These are phyloP conservation scores for Osmoderma eremita DNA, from an alignment of 2,888 invertebrate genomes.

Conservation along the genomic window DNA sequence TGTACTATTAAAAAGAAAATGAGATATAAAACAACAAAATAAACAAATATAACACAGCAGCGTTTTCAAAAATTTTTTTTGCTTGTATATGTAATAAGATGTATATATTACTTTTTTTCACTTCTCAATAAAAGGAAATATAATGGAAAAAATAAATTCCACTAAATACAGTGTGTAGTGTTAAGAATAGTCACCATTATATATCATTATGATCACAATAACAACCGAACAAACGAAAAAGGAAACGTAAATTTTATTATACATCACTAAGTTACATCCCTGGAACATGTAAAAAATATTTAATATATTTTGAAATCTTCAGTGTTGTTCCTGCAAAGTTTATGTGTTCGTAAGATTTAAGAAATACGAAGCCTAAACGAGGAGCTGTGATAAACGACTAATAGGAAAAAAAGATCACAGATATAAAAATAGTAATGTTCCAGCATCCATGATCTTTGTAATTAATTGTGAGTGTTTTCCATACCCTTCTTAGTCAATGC, in stretches of 20 bases:
- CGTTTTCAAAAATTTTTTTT: constrained; percentile 9
- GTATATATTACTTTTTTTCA: constrained; percentile 5
- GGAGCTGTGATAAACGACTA: too few species aligned
- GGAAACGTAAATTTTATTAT: neutral
- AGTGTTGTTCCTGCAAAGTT: constrained; percentile 1
- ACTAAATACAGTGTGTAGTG: constrained; percentile 12
- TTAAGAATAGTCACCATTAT: constrained; percentile 1
- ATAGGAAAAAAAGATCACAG: too few species aligned
- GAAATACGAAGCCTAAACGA: constrained; percentile 4
- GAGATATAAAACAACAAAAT: constrained; percentile 30
- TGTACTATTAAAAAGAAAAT: constrained; percentile 40
- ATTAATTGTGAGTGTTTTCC: too few species aligned
- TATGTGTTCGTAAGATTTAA: neutral
- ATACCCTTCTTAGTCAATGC: too few species aligned
- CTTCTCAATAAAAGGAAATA: neutral
- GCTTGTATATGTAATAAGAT: constrained; percentile 3
- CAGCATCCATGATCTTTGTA: too few species aligned
- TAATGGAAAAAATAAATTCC: constrained; percentile 10
- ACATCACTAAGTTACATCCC: constrained; percentile 1
- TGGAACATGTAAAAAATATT: constrained; percentile 20
- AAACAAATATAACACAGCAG: constrained; percentile 31
- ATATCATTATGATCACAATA: constrained; percentile 5
- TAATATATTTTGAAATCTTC: neutral
- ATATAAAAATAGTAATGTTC: too few species aligned
- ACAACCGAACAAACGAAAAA: constrained; percentile 7